Evolutionary conservation across 2,797 vertebrate genomes (phyloP).

Genomic region (Poeciliopsis turneri): DNA sequence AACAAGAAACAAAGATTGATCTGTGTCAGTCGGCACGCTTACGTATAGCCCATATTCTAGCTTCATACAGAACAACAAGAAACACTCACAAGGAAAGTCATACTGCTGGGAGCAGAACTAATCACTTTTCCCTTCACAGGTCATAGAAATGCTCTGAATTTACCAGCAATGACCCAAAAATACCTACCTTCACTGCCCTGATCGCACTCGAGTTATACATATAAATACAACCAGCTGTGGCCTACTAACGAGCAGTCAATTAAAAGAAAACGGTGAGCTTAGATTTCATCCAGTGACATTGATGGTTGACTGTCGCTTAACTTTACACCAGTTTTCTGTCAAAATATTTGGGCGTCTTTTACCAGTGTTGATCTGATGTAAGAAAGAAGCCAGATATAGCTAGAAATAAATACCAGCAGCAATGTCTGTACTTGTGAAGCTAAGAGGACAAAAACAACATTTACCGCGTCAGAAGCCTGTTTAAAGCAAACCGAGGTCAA

Average conservation of each 20-base stretch:
- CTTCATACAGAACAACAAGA: conserved; percentile 38
- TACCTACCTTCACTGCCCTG: conserved; percentile 14
- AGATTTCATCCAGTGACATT: conserved; percentile 11
- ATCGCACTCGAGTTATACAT: not conserved
- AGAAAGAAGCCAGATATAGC: conserved; percentile 4
- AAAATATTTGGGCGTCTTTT: not conserved
- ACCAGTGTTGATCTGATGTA: not conserved
- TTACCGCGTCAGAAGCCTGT: not conserved
- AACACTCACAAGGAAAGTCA: conserved; percentile 12
- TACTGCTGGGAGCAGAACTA: conserved; percentile 44
- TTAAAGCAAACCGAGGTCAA: conserved; percentile 6
- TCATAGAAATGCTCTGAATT: conserved; percentile 56
- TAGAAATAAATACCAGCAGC: not conserved
- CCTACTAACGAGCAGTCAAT: not conserved
- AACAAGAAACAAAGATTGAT: not conserved
- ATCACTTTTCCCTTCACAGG: conserved; percentile 44
- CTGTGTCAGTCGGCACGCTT: conserved; percentile 24
- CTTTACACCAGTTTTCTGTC: not conserved
- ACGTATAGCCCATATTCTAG: conserved; percentile 34
- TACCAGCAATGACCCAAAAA: conserved; percentile 72
- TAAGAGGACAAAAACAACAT: not conserved
- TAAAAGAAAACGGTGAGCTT: not conserved
- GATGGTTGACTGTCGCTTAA: conserved; percentile 3
- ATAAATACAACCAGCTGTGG: not conserved
- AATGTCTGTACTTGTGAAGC: conserved; percentile 8